Evolutionary conservation across 2,888 invertebrate genomes (phyloP).

Genomic region (Drosophila barbarae): DNA sequence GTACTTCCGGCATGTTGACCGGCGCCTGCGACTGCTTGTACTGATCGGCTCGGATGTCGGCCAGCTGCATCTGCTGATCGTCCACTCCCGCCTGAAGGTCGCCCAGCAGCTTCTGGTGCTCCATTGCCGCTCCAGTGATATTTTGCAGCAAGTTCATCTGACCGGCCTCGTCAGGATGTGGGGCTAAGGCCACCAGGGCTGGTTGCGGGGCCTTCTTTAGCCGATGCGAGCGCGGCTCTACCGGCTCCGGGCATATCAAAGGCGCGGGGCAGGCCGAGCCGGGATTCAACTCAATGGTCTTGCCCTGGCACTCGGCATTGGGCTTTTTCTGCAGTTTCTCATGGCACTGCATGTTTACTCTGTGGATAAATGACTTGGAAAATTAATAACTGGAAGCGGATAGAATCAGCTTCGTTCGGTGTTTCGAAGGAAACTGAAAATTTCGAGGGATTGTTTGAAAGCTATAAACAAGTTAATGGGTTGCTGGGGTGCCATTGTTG

Average conservation of each 20-base stretch:
- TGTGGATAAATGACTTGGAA: not conserved
- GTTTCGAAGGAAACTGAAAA: conserved; percentile 21
- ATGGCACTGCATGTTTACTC: conserved; percentile 49
- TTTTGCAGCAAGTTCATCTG: conserved; percentile 43
- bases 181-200: conserved; percentile 28
- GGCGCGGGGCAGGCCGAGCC: conserved; percentile 59
- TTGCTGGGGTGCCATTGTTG: conserved; percentile 29
- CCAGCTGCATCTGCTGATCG: conserved; percentile 56
- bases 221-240: conserved; percentile 47
- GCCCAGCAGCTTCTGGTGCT: conserved; percentile 43
- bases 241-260: conserved; percentile 50
- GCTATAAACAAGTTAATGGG: conserved; percentile 29
- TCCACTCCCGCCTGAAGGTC: conserved; percentile 57
- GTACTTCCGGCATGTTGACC: conserved; percentile 43
- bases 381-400: conserved; percentile 1
- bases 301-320: conserved; percentile 39
- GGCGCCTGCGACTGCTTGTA: conserved; percentile 40
- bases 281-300: conserved; percentile 52
- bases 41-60: conserved; percentile 52
- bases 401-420: not conserved
- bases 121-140: conserved; percentile 36
- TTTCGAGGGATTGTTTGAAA: conserved; percentile 33
- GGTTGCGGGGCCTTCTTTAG: conserved; percentile 41
- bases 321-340: conserved; percentile 44
- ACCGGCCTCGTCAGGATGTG: conserved; percentile 46